A percentile compares a stretch with the other conserved stretches of the same genome.
Conservation (phyloP, 2,888 invertebrate species). For the Meteorus cinctellus region DNA sequence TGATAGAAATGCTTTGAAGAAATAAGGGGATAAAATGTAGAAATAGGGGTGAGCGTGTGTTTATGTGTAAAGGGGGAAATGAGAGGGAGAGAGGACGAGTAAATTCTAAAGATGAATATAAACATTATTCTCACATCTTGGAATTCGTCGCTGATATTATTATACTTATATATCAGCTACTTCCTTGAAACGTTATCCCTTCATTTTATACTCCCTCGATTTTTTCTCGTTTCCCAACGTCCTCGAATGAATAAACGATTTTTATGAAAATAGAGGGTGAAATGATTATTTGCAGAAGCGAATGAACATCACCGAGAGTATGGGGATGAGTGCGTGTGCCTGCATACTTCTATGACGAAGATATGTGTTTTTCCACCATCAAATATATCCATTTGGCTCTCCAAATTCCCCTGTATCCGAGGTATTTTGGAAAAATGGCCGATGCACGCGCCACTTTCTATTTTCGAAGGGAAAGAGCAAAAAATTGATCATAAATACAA, state of each 20-base stretch:
- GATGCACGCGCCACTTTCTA: not conserved
- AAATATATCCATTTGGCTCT: conserved; percentile 14
- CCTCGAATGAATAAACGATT: conserved; percentile 38
- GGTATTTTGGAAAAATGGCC: conserved; percentile 30
- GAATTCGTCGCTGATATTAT: conserved; percentile 33
- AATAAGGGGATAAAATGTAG: not conserved
- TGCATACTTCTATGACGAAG: not conserved
- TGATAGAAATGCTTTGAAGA: not conserved
- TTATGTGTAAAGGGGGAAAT: not conserved
- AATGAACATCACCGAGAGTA: conserved; percentile 34
- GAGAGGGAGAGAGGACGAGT: not conserved
- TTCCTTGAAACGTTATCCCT: not conserved
- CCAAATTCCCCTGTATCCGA: not conserved
- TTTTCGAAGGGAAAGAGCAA: not conserved
- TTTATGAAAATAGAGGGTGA: conserved; percentile 29
- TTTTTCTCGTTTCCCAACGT: conserved; percentile 20
- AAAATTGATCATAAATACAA: not conserved
- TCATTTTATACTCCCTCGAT: conserved; percentile 2
- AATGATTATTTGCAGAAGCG: conserved; percentile 41
- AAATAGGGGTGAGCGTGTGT: not conserved
- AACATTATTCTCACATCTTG: conserved; percentile 16
- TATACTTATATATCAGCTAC: conserved; percentile 4
- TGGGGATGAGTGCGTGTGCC: conserved; percentile 19
- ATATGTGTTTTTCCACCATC: conserved; percentile 29
- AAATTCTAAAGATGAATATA: conserved; percentile 12